Percentiles rank a stretch among this genome's conserved stretches.
phyloP scores from a whole-genome alignment of 2,888 invertebrate genomes.

The Drosophila demipolita region DNA sequence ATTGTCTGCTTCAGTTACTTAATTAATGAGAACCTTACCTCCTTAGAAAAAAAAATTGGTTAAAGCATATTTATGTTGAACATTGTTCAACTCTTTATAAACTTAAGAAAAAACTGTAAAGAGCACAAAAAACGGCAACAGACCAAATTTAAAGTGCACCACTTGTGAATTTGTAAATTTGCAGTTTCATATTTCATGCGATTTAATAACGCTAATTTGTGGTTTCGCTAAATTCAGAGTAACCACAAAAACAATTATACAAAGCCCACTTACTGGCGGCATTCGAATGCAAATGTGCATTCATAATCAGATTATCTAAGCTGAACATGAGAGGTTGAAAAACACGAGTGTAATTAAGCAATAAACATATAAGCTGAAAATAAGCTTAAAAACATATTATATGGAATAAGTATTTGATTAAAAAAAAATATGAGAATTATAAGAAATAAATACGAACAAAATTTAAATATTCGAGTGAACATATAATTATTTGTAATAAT shows the following conservation, averaged over 20 bases:
- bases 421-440: too few species aligned
- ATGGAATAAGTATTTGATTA: not conserved
- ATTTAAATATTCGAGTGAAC: not conserved
- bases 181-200: conserved; percentile 16
- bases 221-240: conserved; percentile 2
- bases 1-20: conserved; percentile 57
- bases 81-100: not conserved
- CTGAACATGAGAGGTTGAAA: not conserved
- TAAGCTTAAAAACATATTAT: not conserved
- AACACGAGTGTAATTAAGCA: not conserved
- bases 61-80: not conserved
- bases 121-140: too few species aligned
- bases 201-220: conserved; percentile 62
- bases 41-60: not conserved
- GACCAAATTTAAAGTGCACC: not conserved
- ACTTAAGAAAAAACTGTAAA: not conserved
- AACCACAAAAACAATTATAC: not conserved
- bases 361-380: not conserved
- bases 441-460: not conserved
- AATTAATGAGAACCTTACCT: conserved; percentile 59
- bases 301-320: not conserved
- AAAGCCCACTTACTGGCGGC: conserved; percentile 26
- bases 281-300: too few species aligned
- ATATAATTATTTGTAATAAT: not conserved
- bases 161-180: not conserved